phyloP scores from a whole-genome alignment of 2,888 invertebrate species.

The Watsonalla binaria region DNA sequence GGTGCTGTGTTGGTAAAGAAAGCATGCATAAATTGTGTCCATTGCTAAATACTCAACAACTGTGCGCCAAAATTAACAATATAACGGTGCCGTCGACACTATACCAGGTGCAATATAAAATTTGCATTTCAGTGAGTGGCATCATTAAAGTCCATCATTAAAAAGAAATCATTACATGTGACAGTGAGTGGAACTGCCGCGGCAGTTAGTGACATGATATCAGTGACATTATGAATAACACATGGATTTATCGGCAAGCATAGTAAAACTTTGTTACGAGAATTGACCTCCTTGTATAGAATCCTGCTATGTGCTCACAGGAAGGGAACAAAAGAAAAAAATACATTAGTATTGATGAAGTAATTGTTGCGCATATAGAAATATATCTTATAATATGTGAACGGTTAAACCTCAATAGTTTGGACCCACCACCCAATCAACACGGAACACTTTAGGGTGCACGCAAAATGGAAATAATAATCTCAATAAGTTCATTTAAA shows the following conservation, averaged over 20 bases:
- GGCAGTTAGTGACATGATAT: constrained; percentile 48
- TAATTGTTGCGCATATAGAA: constrained; percentile 39
- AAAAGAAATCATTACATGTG: constrained; percentile 83
- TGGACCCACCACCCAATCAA: constrained; percentile 50
- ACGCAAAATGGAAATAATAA: not conserved
- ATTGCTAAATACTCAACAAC: constrained; percentile 78
- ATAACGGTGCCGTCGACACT: constrained; percentile 77
- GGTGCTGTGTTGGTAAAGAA: constrained; percentile 76
- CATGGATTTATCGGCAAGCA: constrained; percentile 71
- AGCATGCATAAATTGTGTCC: constrained; percentile 78
- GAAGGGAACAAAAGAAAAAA: constrained; percentile 70
- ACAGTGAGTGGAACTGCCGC: constrained; percentile 81
- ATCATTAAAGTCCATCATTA: constrained; percentile 58
- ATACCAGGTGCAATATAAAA: constrained; percentile 74
- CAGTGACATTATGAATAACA: constrained; percentile 56
- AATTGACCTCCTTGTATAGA: constrained; percentile 74
- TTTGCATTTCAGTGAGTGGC: constrained; percentile 80
- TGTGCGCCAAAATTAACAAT: constrained; percentile 78
- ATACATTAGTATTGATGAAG: constrained; percentile 70
- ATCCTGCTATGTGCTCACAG: constrained; percentile 78
- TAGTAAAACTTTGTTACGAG: constrained; percentile 70
- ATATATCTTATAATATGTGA: constrained; percentile 29
- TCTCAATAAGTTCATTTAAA: not conserved
- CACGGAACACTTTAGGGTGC: constrained; percentile 10
- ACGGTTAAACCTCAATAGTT: constrained; percentile 28